Evolutionary conservation across 2,888 invertebrate genomes (phyloP), one percentile per base, ranked within the genome.

Genomic region (Didymodactylos carnosus): DNA sequence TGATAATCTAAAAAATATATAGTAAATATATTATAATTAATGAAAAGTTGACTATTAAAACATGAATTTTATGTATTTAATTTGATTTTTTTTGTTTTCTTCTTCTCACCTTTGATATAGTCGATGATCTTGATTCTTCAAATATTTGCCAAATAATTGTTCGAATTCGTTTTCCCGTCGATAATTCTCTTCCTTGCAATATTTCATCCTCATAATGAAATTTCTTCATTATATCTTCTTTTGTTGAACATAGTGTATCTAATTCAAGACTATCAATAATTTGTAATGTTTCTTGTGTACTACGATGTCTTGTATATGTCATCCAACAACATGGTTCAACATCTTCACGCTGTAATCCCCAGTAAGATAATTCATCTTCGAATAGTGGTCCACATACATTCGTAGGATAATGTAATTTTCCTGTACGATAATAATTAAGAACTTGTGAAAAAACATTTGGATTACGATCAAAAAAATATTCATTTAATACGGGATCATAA

Each of bases 321-420:
- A 35, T 62, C 75, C 75, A 75, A 62, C 75, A 75, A 29, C 75
- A 75, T 16, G 75, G 75, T 39, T 75, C 75, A 23, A 75, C 76
- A 86, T 95, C 94, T 86, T 95, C 94, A 62, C 94, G 91, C 82
- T 94, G 94, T 78, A 95, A 87, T 35, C 94, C 94, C 94, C 94
- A 95, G 84, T 93, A 95, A 84, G 94, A 94, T 78, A 94, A 87
- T 84, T 94, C 94, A 82, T 94, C 94, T 82, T 95, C 94, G 83
- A 95, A 94, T 77, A 94, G 87, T 74, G 94, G 94, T 72, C 94
- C 94, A 83, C 94, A 95, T 1, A 95, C 94, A 83, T 94, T 92
- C 72, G 93, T 94, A 27, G 94, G 94, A 84, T 94, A 94, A 84
- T 94, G 94, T 77, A 94, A 88, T 84, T 94, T 94, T 73, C 94